Conservation (phyloP, 1,140 invertebrate species). For the Phymorhynchus buccinoides region DNA sequence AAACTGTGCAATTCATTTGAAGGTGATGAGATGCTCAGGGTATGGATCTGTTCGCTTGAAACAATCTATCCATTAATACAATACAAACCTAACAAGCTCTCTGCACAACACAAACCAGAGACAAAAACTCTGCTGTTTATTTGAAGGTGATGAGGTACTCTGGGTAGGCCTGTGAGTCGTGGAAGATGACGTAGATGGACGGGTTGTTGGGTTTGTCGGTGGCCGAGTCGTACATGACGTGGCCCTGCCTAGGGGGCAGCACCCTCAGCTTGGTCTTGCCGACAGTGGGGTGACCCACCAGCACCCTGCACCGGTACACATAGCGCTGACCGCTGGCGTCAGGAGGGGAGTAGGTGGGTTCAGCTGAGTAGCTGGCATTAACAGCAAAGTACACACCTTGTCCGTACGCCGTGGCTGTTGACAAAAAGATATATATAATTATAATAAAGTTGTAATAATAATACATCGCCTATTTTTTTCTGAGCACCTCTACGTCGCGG, state of each 20-base stretch:
- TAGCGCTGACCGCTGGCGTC: constrained; percentile 26
- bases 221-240: constrained; percentile 10
- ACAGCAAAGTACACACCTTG: constrained; percentile 58
- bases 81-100: no score
- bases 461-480: no score
- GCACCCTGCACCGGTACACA: constrained; percentile 28
- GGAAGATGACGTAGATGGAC: constrained; percentile 50
- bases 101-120: no score
- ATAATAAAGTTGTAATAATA: no score
- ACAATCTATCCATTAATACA: no score
- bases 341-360: constrained; percentile 42
- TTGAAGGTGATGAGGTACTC: constrained; percentile 53
- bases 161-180: constrained; percentile 61
- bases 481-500: no score
- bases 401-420: constrained; percentile 51
- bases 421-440: no score
- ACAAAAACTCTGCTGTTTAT: no score
- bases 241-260: neutral
- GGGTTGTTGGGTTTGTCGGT: neutral
- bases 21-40: no score
- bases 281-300: neutral
- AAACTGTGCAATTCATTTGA: constrained; percentile 11
- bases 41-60: no score
- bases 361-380: constrained; percentile 48
- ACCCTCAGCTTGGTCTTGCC: neutral